These are phyloP conservation scores for Synodontis membranacea DNA, from an alignment of 2,113 vertebrate genomes.

Conservation along the genomic window DNA sequence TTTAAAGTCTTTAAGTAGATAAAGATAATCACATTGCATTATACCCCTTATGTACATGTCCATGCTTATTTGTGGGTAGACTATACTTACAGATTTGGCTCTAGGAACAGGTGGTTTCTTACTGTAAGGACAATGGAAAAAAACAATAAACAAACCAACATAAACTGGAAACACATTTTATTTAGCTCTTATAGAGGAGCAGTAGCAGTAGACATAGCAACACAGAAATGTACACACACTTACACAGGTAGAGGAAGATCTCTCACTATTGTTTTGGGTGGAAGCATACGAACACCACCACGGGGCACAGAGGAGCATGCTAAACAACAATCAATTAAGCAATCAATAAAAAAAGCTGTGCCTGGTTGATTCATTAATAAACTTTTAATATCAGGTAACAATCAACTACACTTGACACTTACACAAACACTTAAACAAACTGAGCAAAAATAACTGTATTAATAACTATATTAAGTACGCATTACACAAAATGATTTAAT, in stretches of 20 bases:
- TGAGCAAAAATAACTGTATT: neutral
- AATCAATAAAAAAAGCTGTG: neutral
- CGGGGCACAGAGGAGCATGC: constrained; percentile 55
- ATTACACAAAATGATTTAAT: neutral
- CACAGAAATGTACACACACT: constrained; percentile 36
- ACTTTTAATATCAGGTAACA: neutral
- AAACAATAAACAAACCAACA: neutral
- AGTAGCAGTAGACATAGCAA: neutral
- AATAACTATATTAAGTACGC: neutral
- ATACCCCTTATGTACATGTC: neutral
- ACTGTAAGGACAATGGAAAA: constrained; percentile 55
- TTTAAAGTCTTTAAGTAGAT: too few relatives aligned
- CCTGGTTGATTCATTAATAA: neutral
- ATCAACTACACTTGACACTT: neutral
- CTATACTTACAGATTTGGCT: constrained; percentile 67
- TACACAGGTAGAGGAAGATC: constrained; percentile 59
- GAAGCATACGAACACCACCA: constrained; percentile 44
- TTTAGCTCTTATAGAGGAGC: neutral
- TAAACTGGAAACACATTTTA: neutral
- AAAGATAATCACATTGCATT: neutral
- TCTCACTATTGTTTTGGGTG: constrained; percentile 32
- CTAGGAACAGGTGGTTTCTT: constrained; percentile 71
- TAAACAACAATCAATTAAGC: constrained; percentile 37
- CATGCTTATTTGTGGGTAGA: neutral
- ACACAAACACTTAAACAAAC: neutral